Base-by-base conservation (phyloP, 2,888 invertebrate species). In the Perizoma affinitatum region DNA sequence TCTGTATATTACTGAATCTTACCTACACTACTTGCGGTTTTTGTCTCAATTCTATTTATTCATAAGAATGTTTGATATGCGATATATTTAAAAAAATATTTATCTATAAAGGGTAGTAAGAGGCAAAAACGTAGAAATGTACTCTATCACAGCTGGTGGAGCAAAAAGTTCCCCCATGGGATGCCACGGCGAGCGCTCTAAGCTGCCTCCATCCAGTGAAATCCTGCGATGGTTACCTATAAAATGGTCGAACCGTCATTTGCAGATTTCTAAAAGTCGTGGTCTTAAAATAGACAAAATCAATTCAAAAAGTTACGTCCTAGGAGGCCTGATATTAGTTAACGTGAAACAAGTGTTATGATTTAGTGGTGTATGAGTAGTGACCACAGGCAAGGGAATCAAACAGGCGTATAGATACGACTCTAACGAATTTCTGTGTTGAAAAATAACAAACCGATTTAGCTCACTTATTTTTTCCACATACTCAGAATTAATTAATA, bases 301-400 rank as follows among this genome's bases (percentile, higher is more conserved):
- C 49, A 7, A 22, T 44, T 40, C 35, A 46, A 51, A 38, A 44
- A 57, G 51, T 45, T 51, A 57, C 58, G 51, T 42, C 44, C 22
- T 35, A 34, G 45, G 42, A 5, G 44, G 52, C 40, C 36, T 44
- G 5, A 11, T 35, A 47, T 58, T 51, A 33, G 44, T 56, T 45
- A 54, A 22, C 38, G 33, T 38, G 46, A 5, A 36, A 45, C 50
- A 42, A 54, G 75, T 73, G 75, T 72, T 75, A 72, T 86, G 84
- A 86, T 88, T 86, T 84, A 85, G 80, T 85, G 72, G 76, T 6
- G 36, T 36, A 77, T 38, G 10, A 11, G 36, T 52, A 49, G 42
- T 36, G 1, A 50, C 43, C 43, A 43, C 11, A 43, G 6, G 4
- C 44, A 9, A 56, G 6, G 5, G 5, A 50, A 33, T 38, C n/a